Conservation (phyloP, 2,888 invertebrate genomes). For the Stictocephala bisonia region DNA sequence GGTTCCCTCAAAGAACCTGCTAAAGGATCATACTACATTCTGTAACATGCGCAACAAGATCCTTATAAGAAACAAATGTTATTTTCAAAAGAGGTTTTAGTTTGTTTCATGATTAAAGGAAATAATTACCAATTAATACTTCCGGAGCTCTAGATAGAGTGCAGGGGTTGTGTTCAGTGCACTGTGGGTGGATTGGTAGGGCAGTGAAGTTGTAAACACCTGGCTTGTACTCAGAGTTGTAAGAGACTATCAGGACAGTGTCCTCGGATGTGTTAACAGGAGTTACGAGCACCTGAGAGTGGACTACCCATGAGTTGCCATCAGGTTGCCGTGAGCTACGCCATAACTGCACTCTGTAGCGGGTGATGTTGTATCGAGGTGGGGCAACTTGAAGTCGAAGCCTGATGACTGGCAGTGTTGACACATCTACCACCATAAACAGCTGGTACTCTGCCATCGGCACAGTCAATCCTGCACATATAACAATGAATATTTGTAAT, state of each 20-base stretch:
- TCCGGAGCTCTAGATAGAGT: conserved; percentile 35
- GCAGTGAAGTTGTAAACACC: conserved; percentile 48
- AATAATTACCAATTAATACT: conserved; percentile 47
- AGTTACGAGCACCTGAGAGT: not conserved
- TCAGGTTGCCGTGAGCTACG: conserved; percentile 41
- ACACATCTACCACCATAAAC: conserved; percentile 54
- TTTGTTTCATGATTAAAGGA: no score
- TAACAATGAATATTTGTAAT: no score
- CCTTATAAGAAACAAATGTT: no score
- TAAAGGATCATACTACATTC: no score
- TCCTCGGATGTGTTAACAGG: conserved; percentile 6
- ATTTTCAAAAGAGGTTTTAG: no score
- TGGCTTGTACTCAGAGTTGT: conserved; percentile 43
- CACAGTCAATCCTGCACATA: conserved; percentile 5
- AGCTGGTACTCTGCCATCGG: conserved; percentile 52
- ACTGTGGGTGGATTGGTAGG: conserved; percentile 18
- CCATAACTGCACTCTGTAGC: conserved; percentile 43
- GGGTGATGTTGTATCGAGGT: conserved; percentile 35
- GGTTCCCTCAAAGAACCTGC: no score
- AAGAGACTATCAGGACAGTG: conserved; percentile 25
- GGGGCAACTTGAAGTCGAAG: conserved; percentile 51
- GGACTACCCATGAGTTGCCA: conserved; percentile 45
- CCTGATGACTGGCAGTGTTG: conserved; percentile 49
- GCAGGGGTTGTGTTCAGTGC: conserved; percentile 39
- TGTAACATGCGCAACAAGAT: no score